Conservation (phyloP, 2,888 invertebrate genomes). For the Ditula angustiorana region DNA sequence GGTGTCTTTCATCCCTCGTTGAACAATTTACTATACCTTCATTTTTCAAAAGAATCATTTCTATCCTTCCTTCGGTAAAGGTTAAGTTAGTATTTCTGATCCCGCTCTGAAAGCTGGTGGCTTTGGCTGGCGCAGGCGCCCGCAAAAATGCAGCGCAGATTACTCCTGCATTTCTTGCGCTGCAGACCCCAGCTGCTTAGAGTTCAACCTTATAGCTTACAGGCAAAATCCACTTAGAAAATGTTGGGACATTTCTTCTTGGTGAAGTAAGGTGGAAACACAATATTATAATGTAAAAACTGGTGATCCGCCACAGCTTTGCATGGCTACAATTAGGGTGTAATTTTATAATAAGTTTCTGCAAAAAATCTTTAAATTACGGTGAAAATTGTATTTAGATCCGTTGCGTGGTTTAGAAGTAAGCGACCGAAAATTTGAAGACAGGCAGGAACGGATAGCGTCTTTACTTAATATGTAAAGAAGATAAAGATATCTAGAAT, state of each 20-base stretch:
- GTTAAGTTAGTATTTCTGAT: conserved; percentile 15
- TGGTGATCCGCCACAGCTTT: no score
- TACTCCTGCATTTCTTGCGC: background rate
- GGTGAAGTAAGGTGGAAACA: background rate
- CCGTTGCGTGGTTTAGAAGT: no score
- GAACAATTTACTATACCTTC: background rate
- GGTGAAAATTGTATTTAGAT: no score
- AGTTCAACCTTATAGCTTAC: background rate
- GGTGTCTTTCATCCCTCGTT: background rate
- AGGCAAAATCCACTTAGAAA: background rate
- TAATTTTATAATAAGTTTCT: no score
- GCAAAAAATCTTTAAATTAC: no score
- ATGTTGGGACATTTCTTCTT: background rate
- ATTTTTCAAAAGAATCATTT: background rate
- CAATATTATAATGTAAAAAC: background rate
- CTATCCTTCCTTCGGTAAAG: background rate
- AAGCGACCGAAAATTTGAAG: no score
- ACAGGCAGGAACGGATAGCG: no score
- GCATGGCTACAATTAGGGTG: no score
- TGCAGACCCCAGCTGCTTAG: background rate
- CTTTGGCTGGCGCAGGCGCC: background rate
- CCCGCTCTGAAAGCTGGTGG: background rate
- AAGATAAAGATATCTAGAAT: no score
- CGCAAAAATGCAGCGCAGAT: conserved; percentile 14
- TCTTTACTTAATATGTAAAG: no score